Percentiles rank a stretch among this genome's conserved stretches.
These are phyloP conservation scores for Hippocampus comes DNA, from an alignment of 2,113 vertebrate species.

Conservation along the genomic window DNA sequence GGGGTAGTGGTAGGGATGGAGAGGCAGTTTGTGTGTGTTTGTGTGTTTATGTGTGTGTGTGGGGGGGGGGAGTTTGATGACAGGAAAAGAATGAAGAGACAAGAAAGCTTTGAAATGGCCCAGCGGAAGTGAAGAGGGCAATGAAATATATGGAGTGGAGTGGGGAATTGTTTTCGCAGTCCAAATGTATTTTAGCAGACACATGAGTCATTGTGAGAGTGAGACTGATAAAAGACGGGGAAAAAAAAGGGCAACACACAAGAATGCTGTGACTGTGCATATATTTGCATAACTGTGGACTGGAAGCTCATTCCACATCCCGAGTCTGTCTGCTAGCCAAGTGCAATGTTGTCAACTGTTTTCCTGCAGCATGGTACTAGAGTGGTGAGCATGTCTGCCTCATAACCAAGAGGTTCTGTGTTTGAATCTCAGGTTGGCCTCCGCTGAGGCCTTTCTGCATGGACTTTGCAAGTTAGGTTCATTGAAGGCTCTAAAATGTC, in stretches of 20 bases:
- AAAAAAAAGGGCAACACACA: constrained; percentile 6
- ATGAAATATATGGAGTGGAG: constrained; percentile 25
- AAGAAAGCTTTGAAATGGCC: constrained; percentile 32
- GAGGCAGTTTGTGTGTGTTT: constrained; percentile 23
- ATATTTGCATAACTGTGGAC: constrained; percentile 37
- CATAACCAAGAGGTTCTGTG: neutral
- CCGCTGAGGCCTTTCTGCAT: neutral
- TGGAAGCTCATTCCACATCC: constrained; percentile 18
- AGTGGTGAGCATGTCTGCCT: neutral
- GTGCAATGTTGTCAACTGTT: neutral
- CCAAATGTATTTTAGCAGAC: constrained; percentile 33
- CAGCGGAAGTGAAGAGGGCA: constrained; percentile 38
- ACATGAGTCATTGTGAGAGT: constrained; percentile 33
- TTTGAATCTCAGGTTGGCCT: neutral
- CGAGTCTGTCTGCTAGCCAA: neutral
- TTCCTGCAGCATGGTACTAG: neutral
- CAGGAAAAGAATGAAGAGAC: constrained; percentile 34
- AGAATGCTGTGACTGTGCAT: constrained; percentile 51
- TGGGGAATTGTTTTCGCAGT: constrained; percentile 39
- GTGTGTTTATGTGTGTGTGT: neutral
- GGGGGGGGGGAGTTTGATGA: constrained; percentile 43
- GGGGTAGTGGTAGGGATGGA: constrained; percentile 35
- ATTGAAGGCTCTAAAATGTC: neutral
- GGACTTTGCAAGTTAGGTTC: neutral
- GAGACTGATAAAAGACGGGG: constrained; percentile 22